A percentile compares a stretch with the other conserved stretches of the same genome.
Evolutionary conservation across 2,113 vertebrate genomes (phyloP).

Genomic region (Nycticryphes semicollaris): DNA sequence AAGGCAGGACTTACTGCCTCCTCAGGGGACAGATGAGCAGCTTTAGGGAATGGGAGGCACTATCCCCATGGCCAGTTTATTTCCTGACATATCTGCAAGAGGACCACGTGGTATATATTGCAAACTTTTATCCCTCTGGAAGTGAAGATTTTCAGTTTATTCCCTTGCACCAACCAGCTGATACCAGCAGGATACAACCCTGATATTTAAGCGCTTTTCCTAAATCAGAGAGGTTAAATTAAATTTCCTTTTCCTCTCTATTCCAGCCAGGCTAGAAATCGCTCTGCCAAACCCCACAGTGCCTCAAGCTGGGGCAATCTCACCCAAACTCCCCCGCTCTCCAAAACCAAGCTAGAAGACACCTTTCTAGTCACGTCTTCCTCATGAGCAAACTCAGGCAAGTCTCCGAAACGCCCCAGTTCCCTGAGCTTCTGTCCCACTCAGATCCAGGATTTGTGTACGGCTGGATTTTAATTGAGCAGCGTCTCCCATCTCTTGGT

Average conservation of each 20-base stretch:
- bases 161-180: background rate
- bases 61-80: background rate
- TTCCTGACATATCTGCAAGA: no score
- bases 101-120: rapidly evolving
- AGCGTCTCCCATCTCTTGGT: background rate
- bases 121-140: background rate
- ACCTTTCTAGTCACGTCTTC: rapidly evolving
- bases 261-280: background rate
- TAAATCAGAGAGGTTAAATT: background rate
- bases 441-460: background rate
- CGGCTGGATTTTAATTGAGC: background rate
- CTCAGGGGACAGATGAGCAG: background rate
- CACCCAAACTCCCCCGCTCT: background rate
- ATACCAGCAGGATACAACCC: background rate
- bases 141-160: background rate
- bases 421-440: rapidly evolving
- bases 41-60: background rate
- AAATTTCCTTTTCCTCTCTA: background rate
- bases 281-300: background rate
- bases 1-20: background rate
- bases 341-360: background rate
- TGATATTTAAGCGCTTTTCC: background rate
- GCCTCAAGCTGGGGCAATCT: background rate
- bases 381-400: background rate
- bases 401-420: rapidly evolving